Conservation (phyloP, 1,140 invertebrate genomes). For the Cataglyphis hispanica region DNA sequence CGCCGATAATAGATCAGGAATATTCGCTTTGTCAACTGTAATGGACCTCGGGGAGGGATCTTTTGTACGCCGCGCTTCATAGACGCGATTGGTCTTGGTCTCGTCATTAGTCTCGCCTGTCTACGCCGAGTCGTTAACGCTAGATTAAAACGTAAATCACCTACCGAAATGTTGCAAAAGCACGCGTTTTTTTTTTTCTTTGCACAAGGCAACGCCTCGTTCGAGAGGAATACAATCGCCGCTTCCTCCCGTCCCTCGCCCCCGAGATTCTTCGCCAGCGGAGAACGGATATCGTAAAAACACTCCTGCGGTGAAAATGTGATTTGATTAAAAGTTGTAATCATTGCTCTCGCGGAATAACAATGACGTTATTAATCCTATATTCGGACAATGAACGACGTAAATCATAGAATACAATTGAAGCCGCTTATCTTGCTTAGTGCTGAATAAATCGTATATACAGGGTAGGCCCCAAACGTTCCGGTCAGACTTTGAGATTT, state of each 20-base stretch:
- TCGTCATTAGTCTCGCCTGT: slow-evolving; percentile 72
- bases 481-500: too few relatives aligned
- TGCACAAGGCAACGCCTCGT: slow-evolving; percentile 53
- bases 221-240: slow-evolving; percentile 53
- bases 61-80: slow-evolving; percentile 74
- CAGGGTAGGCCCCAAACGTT: too few relatives aligned
- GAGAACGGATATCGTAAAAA: not conserved
- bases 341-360: slow-evolving; percentile 14
- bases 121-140: slow-evolving; percentile 63
- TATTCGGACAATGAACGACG: slow-evolving; percentile 21
- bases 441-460: slow-evolving; percentile 42
- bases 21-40: slow-evolving; percentile 57
- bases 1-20: slow-evolving; percentile 46
- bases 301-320: not conserved
- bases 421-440: slow-evolving; percentile 28
- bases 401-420: slow-evolving; percentile 37
- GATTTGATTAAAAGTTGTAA: slow-evolving; percentile 28
- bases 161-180: slow-evolving; percentile 57
- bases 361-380: slow-evolving; percentile 35
- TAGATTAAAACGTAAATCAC: slow-evolving; percentile 66
- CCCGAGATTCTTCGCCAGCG: not conserved
- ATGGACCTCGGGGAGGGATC: slow-evolving; percentile 43
- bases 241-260: slow-evolving; percentile 1
- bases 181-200: slow-evolving; percentile 10
- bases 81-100: slow-evolving; percentile 74